These are phyloP conservation scores for Drosophila eohydei DNA, from an alignment of 2,888 invertebrate genomes.

Conservation along the genomic window DNA sequence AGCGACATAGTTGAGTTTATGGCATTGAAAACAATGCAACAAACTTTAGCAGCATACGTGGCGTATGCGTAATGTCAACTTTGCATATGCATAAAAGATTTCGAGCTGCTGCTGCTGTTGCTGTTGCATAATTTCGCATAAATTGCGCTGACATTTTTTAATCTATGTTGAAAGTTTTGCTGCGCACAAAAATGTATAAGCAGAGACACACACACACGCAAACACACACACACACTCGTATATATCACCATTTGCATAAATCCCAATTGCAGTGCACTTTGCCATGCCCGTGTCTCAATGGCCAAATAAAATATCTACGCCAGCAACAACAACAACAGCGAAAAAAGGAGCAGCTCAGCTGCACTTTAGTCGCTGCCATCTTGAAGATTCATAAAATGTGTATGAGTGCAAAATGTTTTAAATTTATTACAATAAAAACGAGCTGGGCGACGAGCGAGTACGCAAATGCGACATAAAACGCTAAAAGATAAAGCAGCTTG, in stretches of 20 bases:
- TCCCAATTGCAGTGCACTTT: slow-evolving; percentile 79
- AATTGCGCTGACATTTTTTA: slow-evolving; percentile 76
- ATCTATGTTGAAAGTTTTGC: slow-evolving; percentile 74
- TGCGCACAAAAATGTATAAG: slow-evolving; percentile 27
- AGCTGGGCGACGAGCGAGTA: slow-evolving; percentile 59
- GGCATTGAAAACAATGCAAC: slow-evolving; percentile 67
- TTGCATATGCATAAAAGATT: slow-evolving; percentile 74
- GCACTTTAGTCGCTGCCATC: slow-evolving; percentile 64
- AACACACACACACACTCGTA: slow-evolving; percentile 24
- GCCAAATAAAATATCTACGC: slow-evolving; percentile 75
- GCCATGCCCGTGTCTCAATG: slow-evolving; percentile 72
- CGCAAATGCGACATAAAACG: slow-evolving; percentile 79
- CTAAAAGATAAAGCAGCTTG: slow-evolving; percentile 73
- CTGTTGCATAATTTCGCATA: slow-evolving; percentile 74
- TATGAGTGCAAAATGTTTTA: slow-evolving; percentile 80
- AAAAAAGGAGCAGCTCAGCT: slow-evolving; percentile 57
- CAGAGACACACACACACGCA: slow-evolving; percentile 11
- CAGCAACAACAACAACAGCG: slow-evolving; percentile 14
- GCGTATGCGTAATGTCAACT: slow-evolving; percentile 71
- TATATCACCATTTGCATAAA: slow-evolving; percentile 77
- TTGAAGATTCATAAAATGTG: slow-evolving; percentile 78
- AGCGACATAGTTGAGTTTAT: slow-evolving; percentile 38
- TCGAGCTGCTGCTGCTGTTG: slow-evolving; percentile 31
- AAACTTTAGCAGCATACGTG: slow-evolving; percentile 44
- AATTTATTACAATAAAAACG: slow-evolving; percentile 79